Conservation (phyloP, 2,797 vertebrate genomes). For the Chrysocyon brachyurus region DNA sequence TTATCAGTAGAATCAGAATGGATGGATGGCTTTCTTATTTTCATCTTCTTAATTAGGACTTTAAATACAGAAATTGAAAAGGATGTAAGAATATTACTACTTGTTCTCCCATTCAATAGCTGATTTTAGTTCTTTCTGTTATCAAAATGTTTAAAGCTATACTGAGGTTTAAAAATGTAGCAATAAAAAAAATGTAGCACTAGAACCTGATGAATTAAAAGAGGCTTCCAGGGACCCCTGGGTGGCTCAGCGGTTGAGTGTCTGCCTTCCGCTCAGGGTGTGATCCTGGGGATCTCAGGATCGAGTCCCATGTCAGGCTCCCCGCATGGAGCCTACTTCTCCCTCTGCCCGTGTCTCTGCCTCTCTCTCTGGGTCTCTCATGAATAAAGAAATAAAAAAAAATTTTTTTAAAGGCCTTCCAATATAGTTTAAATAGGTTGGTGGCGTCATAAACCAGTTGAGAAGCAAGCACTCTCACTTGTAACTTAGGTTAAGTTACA, state of each 20-base stretch:
- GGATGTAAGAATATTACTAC: neutral
- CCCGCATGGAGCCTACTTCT: no score
- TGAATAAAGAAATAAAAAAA: no score
- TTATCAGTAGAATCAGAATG: neutral
- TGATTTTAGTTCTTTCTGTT: constrained; percentile 32
- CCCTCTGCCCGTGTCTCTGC: no score
- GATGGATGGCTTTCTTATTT: neutral
- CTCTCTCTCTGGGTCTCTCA: no score
- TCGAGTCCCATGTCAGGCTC: no score
- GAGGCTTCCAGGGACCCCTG: no score
- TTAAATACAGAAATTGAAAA: neutral
- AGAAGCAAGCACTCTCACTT: neutral
- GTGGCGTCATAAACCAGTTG: neutral
- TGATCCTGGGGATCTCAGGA: no score
- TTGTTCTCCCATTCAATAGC: neutral
- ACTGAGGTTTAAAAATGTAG: neutral
- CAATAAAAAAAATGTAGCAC: neutral
- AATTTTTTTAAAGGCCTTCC: no score
- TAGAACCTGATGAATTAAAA: neutral
- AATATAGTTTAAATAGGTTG: neutral
- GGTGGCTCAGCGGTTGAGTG: no score
- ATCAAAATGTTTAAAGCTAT: neutral
- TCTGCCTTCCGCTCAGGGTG: no score
- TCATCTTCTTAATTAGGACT: neutral
- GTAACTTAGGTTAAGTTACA: neutral